phyloP scores from a whole-genome alignment of 2,888 invertebrate genomes.

The Anodontia alba region DNA sequence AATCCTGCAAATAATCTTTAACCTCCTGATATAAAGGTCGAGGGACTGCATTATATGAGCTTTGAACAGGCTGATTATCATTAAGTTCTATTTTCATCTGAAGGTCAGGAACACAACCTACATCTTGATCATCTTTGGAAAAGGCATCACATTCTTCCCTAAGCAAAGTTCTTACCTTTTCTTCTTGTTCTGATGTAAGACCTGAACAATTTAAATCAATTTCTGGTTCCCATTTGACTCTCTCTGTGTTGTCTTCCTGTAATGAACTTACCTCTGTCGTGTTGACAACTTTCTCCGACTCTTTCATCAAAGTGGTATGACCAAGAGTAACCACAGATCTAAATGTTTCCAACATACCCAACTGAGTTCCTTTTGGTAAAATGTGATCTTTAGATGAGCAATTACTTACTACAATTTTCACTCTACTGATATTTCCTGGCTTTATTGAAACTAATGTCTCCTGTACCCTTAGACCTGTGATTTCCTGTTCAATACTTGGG shows the following conservation, averaged over 20 bases:
- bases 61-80: constrained; percentile 49
- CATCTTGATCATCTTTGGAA: constrained; percentile 44
- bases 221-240: constrained; percentile 37
- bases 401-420: constrained; percentile 22
- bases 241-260: neutral
- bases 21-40: constrained; percentile 56
- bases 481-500: neutral
- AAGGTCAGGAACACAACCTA: constrained; percentile 38
- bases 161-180: constrained; percentile 25
- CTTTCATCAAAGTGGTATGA: neutral
- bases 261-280: no score
- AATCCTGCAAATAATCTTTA: constrained; percentile 57
- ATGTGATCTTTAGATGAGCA: neutral
- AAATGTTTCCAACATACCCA: neutral
- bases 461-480: neutral
- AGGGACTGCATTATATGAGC: constrained; percentile 49
- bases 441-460: constrained; percentile 14
- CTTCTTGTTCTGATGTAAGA: constrained; percentile 24
- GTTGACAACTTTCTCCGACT: neutral
- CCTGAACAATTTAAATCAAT: constrained; percentile 28
- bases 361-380: neutral
- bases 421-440: neutral
- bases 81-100: constrained; percentile 44
- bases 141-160: constrained; percentile 50
- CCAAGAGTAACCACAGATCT: neutral